Percentiles rank a stretch among this genome's conserved stretches.
phyloP scores from a whole-genome alignment of 1,140 invertebrate genomes.

The Tetramorium alpestre region DNA sequence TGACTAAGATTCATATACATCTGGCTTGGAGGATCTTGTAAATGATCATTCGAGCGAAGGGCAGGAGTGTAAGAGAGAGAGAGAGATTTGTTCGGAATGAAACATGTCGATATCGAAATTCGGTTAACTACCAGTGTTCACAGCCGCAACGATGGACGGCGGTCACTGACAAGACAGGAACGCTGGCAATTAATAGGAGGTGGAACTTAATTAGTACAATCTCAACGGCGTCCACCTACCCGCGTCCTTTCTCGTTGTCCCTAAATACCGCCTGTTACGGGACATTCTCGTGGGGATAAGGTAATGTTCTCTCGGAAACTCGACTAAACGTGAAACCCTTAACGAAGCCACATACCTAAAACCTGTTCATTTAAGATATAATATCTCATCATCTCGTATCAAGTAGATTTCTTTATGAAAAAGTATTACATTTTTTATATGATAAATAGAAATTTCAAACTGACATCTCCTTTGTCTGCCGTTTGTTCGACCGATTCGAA shows the following conservation, averaged over 20 bases:
- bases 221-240: slow-evolving; percentile 65
- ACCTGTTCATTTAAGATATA: background rate
- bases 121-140: slow-evolving; percentile 67
- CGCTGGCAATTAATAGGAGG: slow-evolving; percentile 72
- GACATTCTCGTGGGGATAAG: slow-evolving; percentile 65
- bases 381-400: background rate
- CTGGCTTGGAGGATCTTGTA: background rate
- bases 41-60: background rate
- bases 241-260: slow-evolving; percentile 38
- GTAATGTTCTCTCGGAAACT: slow-evolving; percentile 54
- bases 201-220: slow-evolving; percentile 78
- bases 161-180: slow-evolving; percentile 70
- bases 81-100: slow-evolving; percentile 51
- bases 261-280: slow-evolving; percentile 60
- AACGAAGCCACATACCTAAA: background rate
- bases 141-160: slow-evolving; percentile 61
- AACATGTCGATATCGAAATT: slow-evolving; percentile 74
- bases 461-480: background rate
- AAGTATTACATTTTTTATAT: background rate
- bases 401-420: background rate
- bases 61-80: background rate
- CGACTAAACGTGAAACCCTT: slow-evolving; percentile 13
- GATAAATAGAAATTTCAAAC: background rate
- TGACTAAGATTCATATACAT: background rate
- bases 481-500: background rate